A percentile compares a stretch with the other conserved stretches of the same genome.
Conservation (phyloP, 2,888 invertebrate species). For the Cybosia mesomella region DNA sequence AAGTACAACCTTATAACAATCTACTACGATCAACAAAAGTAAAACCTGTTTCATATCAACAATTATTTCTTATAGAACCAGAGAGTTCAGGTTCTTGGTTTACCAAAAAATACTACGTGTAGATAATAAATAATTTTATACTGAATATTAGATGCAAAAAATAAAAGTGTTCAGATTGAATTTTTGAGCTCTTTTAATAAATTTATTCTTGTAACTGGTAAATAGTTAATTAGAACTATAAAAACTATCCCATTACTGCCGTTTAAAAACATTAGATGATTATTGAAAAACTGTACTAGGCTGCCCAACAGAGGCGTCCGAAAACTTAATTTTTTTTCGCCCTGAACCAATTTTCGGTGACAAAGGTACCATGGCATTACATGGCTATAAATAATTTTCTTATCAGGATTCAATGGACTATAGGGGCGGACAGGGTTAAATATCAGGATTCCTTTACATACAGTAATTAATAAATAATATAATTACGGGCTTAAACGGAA, state of each 20-base stretch:
- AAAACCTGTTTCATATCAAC: not conserved
- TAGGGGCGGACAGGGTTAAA: constrained; percentile 65
- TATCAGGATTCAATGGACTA: constrained; percentile 71
- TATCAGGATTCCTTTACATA: constrained; percentile 28
- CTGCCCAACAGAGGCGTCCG: constrained; percentile 44
- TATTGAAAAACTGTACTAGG: not conserved
- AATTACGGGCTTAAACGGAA: not conserved
- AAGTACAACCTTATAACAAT: not conserved
- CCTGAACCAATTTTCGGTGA: constrained; percentile 56
- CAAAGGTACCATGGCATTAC: constrained; percentile 58
- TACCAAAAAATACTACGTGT: not conserved
- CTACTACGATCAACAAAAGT: not conserved
- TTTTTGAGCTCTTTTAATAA: too few relatives aligned
- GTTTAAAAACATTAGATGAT: not conserved
- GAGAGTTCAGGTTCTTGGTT: too few relatives aligned
- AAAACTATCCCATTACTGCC: not conserved
- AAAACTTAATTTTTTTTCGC: constrained; percentile 39
- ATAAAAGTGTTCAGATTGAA: too few relatives aligned
- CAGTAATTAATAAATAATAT: constrained; percentile 12
- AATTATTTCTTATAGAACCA: not conserved
- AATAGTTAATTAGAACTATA: too few relatives aligned
- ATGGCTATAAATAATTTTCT: constrained; percentile 74
- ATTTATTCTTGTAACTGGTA: too few relatives aligned
- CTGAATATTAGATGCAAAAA: too few relatives aligned
- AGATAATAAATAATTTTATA: too few relatives aligned